phyloP scores from a whole-genome alignment of 2,797 vertebrate species.

The Pterois miles region DNA sequence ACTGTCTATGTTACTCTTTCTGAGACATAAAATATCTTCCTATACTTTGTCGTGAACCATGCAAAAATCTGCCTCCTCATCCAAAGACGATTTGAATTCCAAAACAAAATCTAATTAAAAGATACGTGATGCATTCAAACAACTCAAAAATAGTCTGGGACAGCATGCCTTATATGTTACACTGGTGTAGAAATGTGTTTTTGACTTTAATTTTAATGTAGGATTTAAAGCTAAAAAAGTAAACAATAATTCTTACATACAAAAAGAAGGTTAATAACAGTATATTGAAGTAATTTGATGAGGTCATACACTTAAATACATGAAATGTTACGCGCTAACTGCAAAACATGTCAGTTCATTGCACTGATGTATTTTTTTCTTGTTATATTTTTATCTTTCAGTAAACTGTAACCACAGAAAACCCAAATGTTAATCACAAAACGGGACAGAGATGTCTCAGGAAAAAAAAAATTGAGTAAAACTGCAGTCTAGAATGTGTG shows the following conservation, averaged over 20 bases:
- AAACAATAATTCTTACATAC: neutral
- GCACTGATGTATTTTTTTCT: neutral
- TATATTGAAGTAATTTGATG: neutral
- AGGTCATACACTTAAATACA: too few relatives aligned
- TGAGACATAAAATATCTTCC: too few relatives aligned
- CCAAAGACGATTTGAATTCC: too few relatives aligned
- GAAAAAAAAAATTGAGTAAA: neutral
- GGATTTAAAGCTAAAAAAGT: too few relatives aligned
- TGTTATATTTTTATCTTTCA: neutral
- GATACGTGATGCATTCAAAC: too few relatives aligned
- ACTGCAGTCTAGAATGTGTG: neutral
- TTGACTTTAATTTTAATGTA: too few relatives aligned
- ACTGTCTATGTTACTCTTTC: too few relatives aligned
- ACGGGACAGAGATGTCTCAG: neutral
- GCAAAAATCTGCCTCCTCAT: too few relatives aligned
- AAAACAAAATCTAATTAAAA: neutral
- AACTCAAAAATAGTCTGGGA: neutral
- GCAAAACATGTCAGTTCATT: neutral
- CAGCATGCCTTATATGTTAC: neutral
- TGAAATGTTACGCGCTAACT: neutral
- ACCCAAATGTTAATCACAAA: neutral
- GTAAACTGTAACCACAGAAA: neutral
- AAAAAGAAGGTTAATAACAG: neutral
- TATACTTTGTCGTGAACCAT: too few relatives aligned
- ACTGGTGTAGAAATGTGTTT: neutral